Conservation (phyloP, 2,113 vertebrate genomes). For the Paramormyrops kingsleyae region DNA sequence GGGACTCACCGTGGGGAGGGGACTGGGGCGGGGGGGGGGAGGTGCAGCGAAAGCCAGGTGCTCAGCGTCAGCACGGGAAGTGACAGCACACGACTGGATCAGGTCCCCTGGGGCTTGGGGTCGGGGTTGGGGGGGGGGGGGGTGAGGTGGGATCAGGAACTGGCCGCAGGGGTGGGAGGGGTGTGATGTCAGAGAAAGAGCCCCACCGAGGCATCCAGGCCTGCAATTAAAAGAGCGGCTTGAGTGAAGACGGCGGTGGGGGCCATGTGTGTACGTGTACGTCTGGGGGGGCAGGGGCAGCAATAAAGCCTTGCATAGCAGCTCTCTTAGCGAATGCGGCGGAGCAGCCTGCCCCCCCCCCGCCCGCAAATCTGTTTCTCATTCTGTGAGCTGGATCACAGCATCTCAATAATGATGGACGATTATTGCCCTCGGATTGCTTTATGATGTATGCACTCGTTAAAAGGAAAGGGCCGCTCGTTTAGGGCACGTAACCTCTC, state of each 20-base stretch:
- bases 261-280: slow-evolving; percentile 6
- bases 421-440: slow-evolving; percentile 55
- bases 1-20: slow-evolving; percentile 27
- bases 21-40: slow-evolving; percentile 56
- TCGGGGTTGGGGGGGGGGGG: slow-evolving; percentile 42
- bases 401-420: slow-evolving; percentile 60
- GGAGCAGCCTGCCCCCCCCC: slow-evolving; percentile 28
- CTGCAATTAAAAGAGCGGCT: slow-evolving; percentile 65
- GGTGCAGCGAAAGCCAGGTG: slow-evolving; percentile 74
- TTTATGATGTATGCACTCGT: slow-evolving; percentile 60
- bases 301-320: slow-evolving; percentile 54
- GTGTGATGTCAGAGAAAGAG: slow-evolving; percentile 12
- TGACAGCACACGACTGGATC: slow-evolving; percentile 64
- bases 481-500: slow-evolving; percentile 51
- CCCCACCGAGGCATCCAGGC: slow-evolving; percentile 8
- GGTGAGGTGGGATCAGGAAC: slow-evolving; percentile 51
- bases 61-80: slow-evolving; percentile 73
- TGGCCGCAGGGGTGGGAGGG: slow-evolving; percentile 33
- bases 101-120: slow-evolving; percentile 46
- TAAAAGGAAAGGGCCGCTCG: slow-evolving; percentile 51
- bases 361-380: slow-evolving; percentile 49
- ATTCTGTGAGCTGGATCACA: slow-evolving; percentile 44
- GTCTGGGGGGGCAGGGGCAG: slow-evolving; percentile 21
- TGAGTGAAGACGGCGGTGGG: slow-evolving; percentile 35
- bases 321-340: slow-evolving; percentile 50